Base-by-base conservation (phyloP, 2,888 invertebrate genomes). In the Heteropelma amictum region DNA sequence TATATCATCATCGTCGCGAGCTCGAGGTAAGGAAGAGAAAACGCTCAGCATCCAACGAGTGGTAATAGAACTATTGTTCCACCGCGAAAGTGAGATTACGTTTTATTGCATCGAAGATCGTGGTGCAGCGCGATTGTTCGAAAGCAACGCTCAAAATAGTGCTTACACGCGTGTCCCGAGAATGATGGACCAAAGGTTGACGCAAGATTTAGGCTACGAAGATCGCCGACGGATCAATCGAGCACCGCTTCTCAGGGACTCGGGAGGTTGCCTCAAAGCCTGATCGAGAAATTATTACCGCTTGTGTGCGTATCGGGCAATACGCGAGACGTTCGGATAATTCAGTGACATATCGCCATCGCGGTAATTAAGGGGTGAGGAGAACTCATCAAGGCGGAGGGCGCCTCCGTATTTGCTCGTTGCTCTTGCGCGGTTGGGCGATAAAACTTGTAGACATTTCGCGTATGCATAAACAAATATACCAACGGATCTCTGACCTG, bases 301-400 rank as follows among this genome's bases (percentile, higher is more conserved):
- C 30, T 12, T 19, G 19, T 35, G 19, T 33, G 35, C 49, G 38
- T 49, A 49, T 26, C n/a, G n/a, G n/a, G n/a, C n/a, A 33, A 40
- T 33, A 47, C n/a, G n/a, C n/a, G n/a, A n/a, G n/a, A n/a, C n/a
- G n/a, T n/a, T 56, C 63, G 14, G 60, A 30, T 30, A 73, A 61
- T 75, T 63, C 61, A 64, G 67, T 75, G 67, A 75, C n/a, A n/a
- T 71, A 60, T 63, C 75, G 61, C 71, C 71, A 71, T 67, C 71
- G 67, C 75, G 63, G 61, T 33, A 61, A 61, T 42, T 40, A 28
- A 61, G 26, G 47, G 21, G n/a, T n/a, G n/a, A n/a, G n/a, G 28
- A 21, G 70, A 61, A 26, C 30, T 12, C 12, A 47, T 42, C 42
- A 30, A n/a, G n/a, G n/a, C n/a, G 64, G 65, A 60, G 35, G 38